A percentile compares a stretch with the other conserved stretches of the same genome.
Evolutionary conservation across 2,888 invertebrate species (phyloP).

Genomic region (Amphimallon solstitiale): DNA sequence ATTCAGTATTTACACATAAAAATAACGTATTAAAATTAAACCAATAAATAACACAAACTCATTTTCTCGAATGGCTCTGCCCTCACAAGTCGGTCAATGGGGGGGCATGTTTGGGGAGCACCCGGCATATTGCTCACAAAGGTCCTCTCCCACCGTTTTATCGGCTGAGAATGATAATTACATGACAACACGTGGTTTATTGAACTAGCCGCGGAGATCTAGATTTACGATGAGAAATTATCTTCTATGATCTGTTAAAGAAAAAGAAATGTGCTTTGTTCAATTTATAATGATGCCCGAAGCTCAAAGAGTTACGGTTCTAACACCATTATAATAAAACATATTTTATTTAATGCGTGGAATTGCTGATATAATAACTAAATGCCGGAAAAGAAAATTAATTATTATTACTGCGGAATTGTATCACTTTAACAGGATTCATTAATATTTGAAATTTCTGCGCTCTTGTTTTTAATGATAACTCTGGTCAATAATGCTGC

Average conservation of each 20-base stretch:
- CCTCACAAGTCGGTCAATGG: conserved; percentile 57
- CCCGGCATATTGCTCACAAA: conserved; percentile 59
- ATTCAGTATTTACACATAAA: conserved; percentile 43
- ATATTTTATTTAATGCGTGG: neutral
- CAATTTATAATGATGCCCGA: conserved; percentile 26
- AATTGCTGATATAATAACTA: too few relatives aligned
- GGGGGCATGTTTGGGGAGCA: conserved; percentile 61
- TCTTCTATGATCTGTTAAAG: conserved; percentile 31
- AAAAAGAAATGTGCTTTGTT: conserved; percentile 23
- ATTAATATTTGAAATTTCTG: too few relatives aligned
- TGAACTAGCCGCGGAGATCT: conserved; percentile 48
- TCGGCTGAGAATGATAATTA: conserved; percentile 62
- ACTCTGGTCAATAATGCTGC: too few relatives aligned
- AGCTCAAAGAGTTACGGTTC: conserved; percentile 11
- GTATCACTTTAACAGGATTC: too few relatives aligned
- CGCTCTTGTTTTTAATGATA: too few relatives aligned
- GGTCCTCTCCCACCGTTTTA: conserved; percentile 60
- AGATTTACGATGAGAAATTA: conserved; percentile 46
- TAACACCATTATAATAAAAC: conserved; percentile 12
- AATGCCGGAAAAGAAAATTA: too few relatives aligned
- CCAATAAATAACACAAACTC: conserved; percentile 38
- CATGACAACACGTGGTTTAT: conserved; percentile 63
- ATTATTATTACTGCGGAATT: too few relatives aligned
- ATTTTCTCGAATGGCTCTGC: conserved; percentile 46
- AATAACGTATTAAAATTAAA: conserved; percentile 41